Percentiles rank a stretch among this genome's conserved stretches.
These are phyloP conservation scores for Corapipo altera DNA, from an alignment of 2,113 vertebrate genomes.

Conservation along the genomic window DNA sequence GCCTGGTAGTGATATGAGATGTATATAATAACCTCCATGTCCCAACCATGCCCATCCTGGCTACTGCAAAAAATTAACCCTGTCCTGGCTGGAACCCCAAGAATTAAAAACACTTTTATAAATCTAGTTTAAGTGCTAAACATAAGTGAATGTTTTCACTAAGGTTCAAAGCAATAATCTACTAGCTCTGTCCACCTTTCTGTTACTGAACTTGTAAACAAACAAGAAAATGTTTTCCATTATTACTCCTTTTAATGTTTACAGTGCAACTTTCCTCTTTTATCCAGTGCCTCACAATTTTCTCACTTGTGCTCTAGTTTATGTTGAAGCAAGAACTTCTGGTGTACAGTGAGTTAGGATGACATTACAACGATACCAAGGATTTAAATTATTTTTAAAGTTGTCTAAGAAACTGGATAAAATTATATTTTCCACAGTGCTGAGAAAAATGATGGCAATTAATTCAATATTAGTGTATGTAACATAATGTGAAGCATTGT, in stretches of 20 bases:
- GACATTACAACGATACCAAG: not conserved
- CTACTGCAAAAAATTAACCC: not conserved
- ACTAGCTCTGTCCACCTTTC: not conserved
- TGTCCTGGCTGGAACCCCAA: not conserved
- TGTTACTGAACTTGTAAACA: not conserved
- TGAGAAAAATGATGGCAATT: not conserved
- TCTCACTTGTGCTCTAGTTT: not conserved
- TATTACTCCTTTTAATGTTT: not conserved
- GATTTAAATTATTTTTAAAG: not conserved
- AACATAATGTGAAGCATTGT: not conserved
- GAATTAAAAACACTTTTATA: not conserved
- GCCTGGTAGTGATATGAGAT: not conserved
- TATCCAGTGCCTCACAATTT: not conserved
- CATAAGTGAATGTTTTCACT: not conserved
- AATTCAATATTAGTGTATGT: not conserved
- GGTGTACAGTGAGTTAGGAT: not conserved
- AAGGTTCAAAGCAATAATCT: not conserved
- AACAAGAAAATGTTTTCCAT: not conserved
- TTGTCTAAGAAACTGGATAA: not conserved
- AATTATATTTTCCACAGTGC: not conserved
- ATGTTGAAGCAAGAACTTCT: not conserved
- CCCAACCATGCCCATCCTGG: too few relatives aligned
- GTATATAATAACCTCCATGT: not conserved
- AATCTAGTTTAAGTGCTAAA: not conserved
- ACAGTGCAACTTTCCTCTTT: not conserved